These are phyloP conservation scores for Harlomillsia oculata DNA, from an alignment of 1,140 invertebrate species.

Conservation along the genomic window DNA sequence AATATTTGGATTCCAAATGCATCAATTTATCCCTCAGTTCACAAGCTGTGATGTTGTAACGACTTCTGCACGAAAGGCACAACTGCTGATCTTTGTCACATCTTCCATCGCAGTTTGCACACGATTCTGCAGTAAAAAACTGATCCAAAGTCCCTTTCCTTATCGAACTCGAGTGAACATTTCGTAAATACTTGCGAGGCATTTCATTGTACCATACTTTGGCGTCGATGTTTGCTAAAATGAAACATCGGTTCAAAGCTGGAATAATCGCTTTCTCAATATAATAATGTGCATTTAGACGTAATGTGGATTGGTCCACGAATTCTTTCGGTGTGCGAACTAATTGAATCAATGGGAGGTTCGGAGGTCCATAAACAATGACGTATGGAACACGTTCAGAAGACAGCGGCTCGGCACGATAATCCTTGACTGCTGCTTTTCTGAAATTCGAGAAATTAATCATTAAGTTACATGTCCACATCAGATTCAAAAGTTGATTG, in stretches of 20 bases:
- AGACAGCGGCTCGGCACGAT: slow-evolving; percentile 61
- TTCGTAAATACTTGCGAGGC: too few relatives aligned
- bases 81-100: too few relatives aligned
- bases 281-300: slow-evolving; percentile 82
- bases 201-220: slow-evolving; percentile 58
- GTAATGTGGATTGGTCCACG: slow-evolving; percentile 54
- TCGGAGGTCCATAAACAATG: slow-evolving; percentile 77
- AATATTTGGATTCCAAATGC: too few relatives aligned
- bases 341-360: slow-evolving; percentile 69
- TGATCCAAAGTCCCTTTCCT: too few relatives aligned
- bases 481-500: too few relatives aligned
- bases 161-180: too few relatives aligned
- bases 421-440: slow-evolving; percentile 55
- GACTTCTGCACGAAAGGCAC: too few relatives aligned
- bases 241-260: slow-evolving; percentile 76
- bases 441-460: slow-evolving; percentile 42
- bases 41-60: too few relatives aligned
- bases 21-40: too few relatives aligned
- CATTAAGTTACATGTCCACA: too few relatives aligned
- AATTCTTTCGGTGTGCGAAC: slow-evolving; percentile 69
- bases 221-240: slow-evolving; percentile 71
- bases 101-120: too few relatives aligned
- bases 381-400: slow-evolving; percentile 85
- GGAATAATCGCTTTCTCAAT: slow-evolving; percentile 84
- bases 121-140: too few relatives aligned